phyloP scores from a whole-genome alignment of 2,888 invertebrate species.

The Hyles lineata region DNA sequence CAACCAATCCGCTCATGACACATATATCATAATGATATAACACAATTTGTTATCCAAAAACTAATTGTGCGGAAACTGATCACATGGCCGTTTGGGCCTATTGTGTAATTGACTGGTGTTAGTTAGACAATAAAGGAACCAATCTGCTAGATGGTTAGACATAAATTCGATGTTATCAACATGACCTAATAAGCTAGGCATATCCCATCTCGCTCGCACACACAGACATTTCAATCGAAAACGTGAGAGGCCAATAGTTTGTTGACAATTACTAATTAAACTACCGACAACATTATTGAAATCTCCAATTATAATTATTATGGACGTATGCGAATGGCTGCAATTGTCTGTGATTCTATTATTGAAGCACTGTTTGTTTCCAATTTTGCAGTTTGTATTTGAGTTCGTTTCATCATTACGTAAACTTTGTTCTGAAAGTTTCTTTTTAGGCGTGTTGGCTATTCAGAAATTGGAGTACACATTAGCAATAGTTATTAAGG shows the following conservation, averaged over 20 bases:
- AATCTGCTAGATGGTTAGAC: constrained; percentile 46
- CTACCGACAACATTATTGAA: constrained; percentile 35
- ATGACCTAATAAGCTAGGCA: constrained; percentile 32
- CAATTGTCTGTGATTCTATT: constrained; percentile 7
- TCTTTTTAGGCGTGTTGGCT: not conserved
- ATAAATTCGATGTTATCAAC: constrained; percentile 44
- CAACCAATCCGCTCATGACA: too few species aligned
- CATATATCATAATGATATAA: constrained; percentile 22
- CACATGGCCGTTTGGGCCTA: constrained; percentile 35
- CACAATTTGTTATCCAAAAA: constrained; percentile 28
- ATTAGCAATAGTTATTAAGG: too few species aligned
- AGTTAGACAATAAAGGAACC: constrained; percentile 47
- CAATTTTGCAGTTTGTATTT: constrained; percentile 11
- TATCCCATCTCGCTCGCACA: constrained; percentile 35
- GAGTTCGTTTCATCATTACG: not conserved
- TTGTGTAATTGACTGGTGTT: constrained; percentile 46
- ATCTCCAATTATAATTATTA: constrained; percentile 36
- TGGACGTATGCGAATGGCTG: not conserved
- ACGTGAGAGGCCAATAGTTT: constrained; percentile 34
- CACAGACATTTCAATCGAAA: not conserved
- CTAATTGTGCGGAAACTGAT: constrained; percentile 39
- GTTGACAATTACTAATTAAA: constrained; percentile 17
- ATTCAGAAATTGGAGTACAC: too few species aligned
- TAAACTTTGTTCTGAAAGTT: not conserved
- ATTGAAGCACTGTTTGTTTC: not conserved